Conservation (phyloP, 2,888 invertebrate species). For the Anaspis maculata region DNA sequence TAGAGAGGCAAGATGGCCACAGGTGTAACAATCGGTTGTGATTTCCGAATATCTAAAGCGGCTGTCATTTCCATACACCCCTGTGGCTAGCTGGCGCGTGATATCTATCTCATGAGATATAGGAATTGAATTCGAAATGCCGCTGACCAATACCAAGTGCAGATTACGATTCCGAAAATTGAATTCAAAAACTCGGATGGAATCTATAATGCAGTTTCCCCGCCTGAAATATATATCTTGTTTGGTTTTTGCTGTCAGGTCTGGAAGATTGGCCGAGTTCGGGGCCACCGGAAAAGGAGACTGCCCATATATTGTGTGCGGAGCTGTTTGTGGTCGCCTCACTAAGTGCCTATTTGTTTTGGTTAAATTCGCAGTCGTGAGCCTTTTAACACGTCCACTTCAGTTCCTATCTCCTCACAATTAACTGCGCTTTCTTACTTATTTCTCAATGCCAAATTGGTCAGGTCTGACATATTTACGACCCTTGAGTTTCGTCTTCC, state of each 20-base stretch:
- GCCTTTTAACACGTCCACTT: constrained; percentile 41
- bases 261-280: constrained; percentile 15
- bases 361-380: constrained; percentile 29
- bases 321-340: constrained; percentile 37
- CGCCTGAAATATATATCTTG: constrained; percentile 26
- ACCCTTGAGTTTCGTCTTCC: neutral
- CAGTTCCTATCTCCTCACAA: constrained; percentile 36
- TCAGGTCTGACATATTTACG: constrained; percentile 5
- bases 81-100: constrained; percentile 32
- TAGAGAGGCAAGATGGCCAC: constrained; percentile 25
- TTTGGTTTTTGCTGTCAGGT: constrained; percentile 30
- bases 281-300: constrained; percentile 11
- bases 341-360: constrained; percentile 43
- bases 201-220: constrained; percentile 40
- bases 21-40: constrained; percentile 40
- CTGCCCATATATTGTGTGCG: constrained; percentile 14
- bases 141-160: constrained; percentile 43
- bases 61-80: constrained; percentile 40
- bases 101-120: constrained; percentile 41
- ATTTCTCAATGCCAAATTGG: constrained; percentile 14
- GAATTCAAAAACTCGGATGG: constrained; percentile 45
- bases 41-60: constrained; percentile 41
- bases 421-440: constrained; percentile 20
- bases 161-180: constrained; percentile 44
- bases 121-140: constrained; percentile 43